These are phyloP conservation scores for Channa maculata DNA, from an alignment of 2,113 vertebrate genomes.

Conservation along the genomic window DNA sequence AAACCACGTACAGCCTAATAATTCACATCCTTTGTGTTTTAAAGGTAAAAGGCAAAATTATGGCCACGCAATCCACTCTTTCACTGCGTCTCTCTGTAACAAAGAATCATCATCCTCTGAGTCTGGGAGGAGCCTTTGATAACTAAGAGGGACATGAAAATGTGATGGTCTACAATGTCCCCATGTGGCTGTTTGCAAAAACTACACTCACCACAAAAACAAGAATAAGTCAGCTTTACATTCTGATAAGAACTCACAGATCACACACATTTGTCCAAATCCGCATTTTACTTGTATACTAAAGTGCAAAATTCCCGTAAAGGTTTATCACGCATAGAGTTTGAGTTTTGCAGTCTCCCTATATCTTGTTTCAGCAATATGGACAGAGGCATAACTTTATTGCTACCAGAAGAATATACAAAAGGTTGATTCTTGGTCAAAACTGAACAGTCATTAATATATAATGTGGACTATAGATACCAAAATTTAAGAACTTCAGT, in stretches of 20 bases:
- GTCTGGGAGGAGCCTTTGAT: constrained; percentile 60
- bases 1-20: neutral
- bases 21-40: neutral
- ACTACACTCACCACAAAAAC: neutral
- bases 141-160: neutral
- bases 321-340: too few species aligned
- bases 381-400: constrained; percentile 4
- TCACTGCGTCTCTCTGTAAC: constrained; percentile 46
- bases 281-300: too few species aligned
- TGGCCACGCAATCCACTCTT: neutral
- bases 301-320: too few species aligned
- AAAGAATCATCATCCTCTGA: constrained; percentile 56
- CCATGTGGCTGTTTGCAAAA: constrained; percentile 50
- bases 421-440: neutral
- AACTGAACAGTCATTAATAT: too few species aligned
- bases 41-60: neutral
- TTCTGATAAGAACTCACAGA: too few species aligned
- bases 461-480: too few species aligned
- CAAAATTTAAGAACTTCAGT: too few species aligned
- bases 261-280: too few species aligned
- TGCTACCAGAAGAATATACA: neutral
- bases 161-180: constrained; percentile 65
- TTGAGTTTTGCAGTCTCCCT: neutral
- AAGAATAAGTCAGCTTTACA: too few species aligned
- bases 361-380: constrained; percentile 35